These are phyloP conservation scores for Bombus sylvicola DNA, from an alignment of 1,140 invertebrate species.

Conservation along the genomic window DNA sequence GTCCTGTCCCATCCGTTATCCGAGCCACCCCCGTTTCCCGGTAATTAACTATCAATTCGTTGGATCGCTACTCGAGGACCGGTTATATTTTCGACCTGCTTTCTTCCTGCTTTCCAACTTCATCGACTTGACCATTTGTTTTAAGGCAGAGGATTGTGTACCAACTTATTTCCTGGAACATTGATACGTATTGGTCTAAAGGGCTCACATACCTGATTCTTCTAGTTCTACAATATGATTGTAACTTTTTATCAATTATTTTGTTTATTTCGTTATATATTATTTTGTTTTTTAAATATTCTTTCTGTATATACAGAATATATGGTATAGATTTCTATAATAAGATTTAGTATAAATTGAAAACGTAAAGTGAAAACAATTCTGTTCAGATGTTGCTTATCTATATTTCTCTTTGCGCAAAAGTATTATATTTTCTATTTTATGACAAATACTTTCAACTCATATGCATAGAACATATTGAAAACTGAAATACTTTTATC, in stretches of 20 bases:
- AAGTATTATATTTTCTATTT: too few relatives aligned
- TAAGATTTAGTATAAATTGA: too few relatives aligned
- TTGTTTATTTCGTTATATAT: neutral
- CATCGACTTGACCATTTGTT: neutral
- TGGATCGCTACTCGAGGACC: constrained; percentile 65
- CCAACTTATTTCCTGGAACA: neutral
- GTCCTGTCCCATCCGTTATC: constrained; percentile 73
- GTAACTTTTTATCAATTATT: neutral
- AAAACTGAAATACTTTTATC: too few relatives aligned
- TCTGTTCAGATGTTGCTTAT: too few relatives aligned
- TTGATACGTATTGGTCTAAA: neutral
- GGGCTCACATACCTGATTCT: neutral
- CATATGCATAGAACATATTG: too few relatives aligned
- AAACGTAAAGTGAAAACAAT: too few relatives aligned
- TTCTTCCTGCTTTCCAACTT: neutral
- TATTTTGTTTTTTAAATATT: too few relatives aligned
- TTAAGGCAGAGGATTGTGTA: neutral
- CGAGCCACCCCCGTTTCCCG: constrained; percentile 69
- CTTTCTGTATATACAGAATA: too few relatives aligned
- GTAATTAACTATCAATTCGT: constrained; percentile 77
- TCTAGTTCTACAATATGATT: neutral
- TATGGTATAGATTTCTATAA: too few relatives aligned
- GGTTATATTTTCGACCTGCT: constrained; percentile 61
- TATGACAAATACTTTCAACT: too few relatives aligned
- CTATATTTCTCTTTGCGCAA: too few relatives aligned